Evolutionary conservation across 2,797 vertebrate genomes (phyloP).

Genomic region (Gambusia yucatana): DNA sequence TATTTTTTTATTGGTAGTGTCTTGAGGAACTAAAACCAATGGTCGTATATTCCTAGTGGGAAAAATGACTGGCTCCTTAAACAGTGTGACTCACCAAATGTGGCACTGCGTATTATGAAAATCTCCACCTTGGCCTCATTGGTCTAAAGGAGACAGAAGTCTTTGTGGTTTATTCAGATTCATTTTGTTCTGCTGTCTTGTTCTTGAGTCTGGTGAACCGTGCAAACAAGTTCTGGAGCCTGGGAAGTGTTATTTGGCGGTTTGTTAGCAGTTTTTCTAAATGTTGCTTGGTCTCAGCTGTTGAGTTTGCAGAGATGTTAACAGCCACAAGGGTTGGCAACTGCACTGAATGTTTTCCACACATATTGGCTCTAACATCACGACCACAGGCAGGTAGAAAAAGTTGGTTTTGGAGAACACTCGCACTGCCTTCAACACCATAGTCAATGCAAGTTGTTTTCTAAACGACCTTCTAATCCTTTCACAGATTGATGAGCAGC

Average conservation of each 20-base stretch:
- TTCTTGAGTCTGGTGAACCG: not conserved
- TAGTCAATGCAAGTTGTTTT: not conserved
- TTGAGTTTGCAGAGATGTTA: not conserved
- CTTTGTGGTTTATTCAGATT: slow-evolving; percentile 6
- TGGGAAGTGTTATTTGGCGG: not conserved
- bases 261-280: slow-evolving; percentile 1
- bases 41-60: not conserved
- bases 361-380: not conserved
- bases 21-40: not conserved
- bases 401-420: not conserved
- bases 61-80: not conserved
- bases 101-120: slow-evolving; percentile 6
- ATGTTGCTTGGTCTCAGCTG: not conserved
- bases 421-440: not conserved
- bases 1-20: not conserved
- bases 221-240: slow-evolving; percentile 3
- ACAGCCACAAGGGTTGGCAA: not conserved
- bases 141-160: slow-evolving; percentile 6
- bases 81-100: not conserved
- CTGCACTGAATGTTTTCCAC: not conserved
- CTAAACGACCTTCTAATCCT: not conserved
- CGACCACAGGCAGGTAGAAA: slow-evolving; percentile 1
- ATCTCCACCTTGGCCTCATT: slow-evolving; percentile 2
- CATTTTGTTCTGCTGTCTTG: not conserved
- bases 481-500: not conserved